phyloP scores from a whole-genome alignment of 2,113 vertebrate species.

The Laticauda laticaudata region DNA sequence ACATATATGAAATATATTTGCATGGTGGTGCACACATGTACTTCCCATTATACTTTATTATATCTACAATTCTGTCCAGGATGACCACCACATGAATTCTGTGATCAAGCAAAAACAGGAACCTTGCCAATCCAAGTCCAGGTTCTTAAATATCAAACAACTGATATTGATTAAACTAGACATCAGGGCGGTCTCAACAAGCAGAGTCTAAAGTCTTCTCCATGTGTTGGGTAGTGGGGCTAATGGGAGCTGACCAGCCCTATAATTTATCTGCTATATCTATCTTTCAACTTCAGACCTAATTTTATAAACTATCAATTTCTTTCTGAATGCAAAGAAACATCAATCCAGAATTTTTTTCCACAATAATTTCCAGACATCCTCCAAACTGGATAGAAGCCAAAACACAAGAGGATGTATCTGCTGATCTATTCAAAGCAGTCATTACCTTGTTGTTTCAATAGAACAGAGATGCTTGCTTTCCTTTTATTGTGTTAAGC shows the following conservation, averaged over 20 bases:
- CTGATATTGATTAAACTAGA: background rate
- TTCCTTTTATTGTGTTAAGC: conserved; percentile 12
- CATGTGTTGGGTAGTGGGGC: background rate
- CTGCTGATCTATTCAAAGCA: background rate
- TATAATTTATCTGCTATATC: background rate
- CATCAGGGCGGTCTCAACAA: background rate
- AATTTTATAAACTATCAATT: background rate
- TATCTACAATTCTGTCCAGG: background rate
- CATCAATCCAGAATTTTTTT: background rate
- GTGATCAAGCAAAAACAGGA: background rate
- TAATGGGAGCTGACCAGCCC: background rate
- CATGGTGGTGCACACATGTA: background rate
- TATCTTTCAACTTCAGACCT: background rate
- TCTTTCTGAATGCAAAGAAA: background rate
- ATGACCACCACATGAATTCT: background rate
- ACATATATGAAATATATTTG: background rate
- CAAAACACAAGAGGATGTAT: accelerated
- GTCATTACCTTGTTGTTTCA: background rate
- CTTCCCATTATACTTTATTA: background rate
- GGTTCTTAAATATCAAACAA: background rate
- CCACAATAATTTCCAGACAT: background rate
- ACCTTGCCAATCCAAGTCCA: background rate
- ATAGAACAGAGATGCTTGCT: conserved; percentile 15
- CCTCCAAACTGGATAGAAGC: background rate
- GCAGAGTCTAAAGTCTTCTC: background rate